A percentile compares a stretch with the other conserved stretches of the same genome.
Conservation (phyloP, 1,140 invertebrate species). For the Formica exsecta region DNA sequence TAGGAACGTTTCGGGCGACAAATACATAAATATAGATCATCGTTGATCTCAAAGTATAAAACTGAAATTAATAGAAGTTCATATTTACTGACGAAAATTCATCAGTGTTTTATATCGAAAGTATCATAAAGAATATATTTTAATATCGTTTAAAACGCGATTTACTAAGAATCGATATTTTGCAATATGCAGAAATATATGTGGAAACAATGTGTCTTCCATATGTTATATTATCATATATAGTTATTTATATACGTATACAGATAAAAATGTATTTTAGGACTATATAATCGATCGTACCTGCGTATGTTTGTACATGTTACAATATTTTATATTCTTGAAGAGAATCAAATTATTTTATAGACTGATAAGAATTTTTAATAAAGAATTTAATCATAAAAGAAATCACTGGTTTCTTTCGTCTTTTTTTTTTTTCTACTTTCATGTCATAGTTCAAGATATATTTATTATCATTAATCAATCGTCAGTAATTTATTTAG, state of each 20-base stretch:
- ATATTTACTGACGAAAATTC: constrained; percentile 47
- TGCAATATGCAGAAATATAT: constrained; percentile 65
- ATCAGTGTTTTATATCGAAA: constrained; percentile 49
- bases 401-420: constrained; percentile 52
- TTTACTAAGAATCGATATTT: constrained; percentile 45
- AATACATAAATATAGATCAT: constrained; percentile 23
- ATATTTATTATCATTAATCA: not conserved
- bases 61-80: constrained; percentile 47
- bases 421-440: constrained; percentile 35
- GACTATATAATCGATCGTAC: constrained; percentile 62
- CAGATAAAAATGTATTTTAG: constrained; percentile 66
- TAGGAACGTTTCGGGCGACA: not conserved
- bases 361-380: constrained; percentile 68
- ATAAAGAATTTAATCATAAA: constrained; percentile 63
- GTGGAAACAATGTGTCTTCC: constrained; percentile 63
- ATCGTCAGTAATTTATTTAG: constrained; percentile 16
- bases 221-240: constrained; percentile 54
- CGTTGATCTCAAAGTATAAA: constrained; percentile 64
- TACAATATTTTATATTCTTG: constrained; percentile 68
- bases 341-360: constrained; percentile 71
- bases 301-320: constrained; percentile 71
- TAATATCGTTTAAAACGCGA: constrained; percentile 57
- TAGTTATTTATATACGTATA: constrained; percentile 67
- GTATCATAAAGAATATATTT: constrained; percentile 67
- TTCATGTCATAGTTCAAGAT: constrained; percentile 44